phyloP scores from a whole-genome alignment of 2,888 invertebrate genomes.

The Helleia helle region DNA sequence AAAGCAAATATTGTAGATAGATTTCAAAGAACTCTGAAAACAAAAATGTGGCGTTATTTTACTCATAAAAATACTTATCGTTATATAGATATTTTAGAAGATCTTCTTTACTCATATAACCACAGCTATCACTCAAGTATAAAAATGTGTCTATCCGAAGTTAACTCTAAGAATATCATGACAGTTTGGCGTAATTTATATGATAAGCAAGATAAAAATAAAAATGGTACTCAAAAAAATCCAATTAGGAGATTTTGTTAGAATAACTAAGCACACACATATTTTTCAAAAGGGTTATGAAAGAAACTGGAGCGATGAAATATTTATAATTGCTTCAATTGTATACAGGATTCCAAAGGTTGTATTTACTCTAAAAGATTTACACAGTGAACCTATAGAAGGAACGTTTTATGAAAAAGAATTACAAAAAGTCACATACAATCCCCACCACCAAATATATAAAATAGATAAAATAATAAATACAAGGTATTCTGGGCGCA shows the following conservation, averaged over 20 bases:
- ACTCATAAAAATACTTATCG: constrained; percentile 15
- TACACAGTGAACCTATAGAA: constrained; percentile 19
- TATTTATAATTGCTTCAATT: constrained; percentile 20
- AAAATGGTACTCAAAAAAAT: constrained; percentile 9
- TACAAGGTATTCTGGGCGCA: constrained; percentile 20
- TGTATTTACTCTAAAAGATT: constrained; percentile 22
- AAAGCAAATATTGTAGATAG: constrained; percentile 24
- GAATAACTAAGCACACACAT: constrained; percentile 26
- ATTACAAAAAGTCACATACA: constrained; percentile 22
- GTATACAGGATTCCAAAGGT: constrained; percentile 18
- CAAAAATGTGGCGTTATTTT: constrained; percentile 25
- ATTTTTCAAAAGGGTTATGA: constrained; percentile 28
- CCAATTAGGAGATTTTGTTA: constrained; percentile 18
- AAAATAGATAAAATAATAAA: constrained; percentile 24
- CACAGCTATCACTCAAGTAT: too few relatives aligned
- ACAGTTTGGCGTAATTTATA: constrained; percentile 20
- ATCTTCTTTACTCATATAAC: too few relatives aligned
- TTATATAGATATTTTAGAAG: constrained; percentile 19
- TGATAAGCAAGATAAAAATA: constrained; percentile 1
- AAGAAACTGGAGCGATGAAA: constrained; percentile 29
- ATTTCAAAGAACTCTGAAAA: constrained; percentile 25
- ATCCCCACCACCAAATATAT: constrained; percentile 16
- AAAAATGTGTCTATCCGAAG: constrained; percentile 23
- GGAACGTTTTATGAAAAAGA: constrained; percentile 26
- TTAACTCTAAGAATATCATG: too few relatives aligned